Evolutionary conservation across 2,888 invertebrate genomes (phyloP).

Genomic region (Agonopterix arenella): DNA sequence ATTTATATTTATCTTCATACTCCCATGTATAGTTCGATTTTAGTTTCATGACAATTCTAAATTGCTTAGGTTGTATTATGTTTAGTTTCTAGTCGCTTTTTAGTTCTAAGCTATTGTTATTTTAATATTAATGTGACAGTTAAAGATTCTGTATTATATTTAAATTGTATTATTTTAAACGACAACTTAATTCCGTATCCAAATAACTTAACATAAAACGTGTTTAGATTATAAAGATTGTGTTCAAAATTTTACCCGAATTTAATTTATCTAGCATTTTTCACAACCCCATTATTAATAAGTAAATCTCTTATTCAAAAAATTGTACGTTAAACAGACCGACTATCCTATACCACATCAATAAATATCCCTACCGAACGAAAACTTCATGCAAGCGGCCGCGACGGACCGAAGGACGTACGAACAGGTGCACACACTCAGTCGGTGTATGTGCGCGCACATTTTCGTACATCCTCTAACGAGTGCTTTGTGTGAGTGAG

Average conservation of each 20-base stretch:
- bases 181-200: neutral
- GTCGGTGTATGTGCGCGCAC: too few species aligned
- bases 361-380: too few species aligned
- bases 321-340: too few species aligned
- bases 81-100: conserved; percentile 69
- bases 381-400: too few species aligned
- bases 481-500: too few species aligned
- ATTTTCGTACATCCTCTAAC: too few species aligned
- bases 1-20: neutral
- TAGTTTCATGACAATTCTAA: conserved; percentile 59
- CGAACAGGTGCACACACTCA: too few species aligned
- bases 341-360: too few species aligned
- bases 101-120: conserved; percentile 39
- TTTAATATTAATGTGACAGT: conserved; percentile 27
- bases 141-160: conserved; percentile 19
- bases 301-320: too few species aligned
- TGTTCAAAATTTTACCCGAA: too few species aligned
- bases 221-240: too few species aligned
- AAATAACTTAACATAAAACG: neutral
- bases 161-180: neutral
- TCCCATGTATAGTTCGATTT: conserved; percentile 21
- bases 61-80: conserved; percentile 53
- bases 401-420: too few species aligned
- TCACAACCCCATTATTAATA: neutral
- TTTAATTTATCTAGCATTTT: neutral